Evolutionary conservation across 2,113 vertebrate species (phyloP).

Genomic region (Piprites chloris): DNA sequence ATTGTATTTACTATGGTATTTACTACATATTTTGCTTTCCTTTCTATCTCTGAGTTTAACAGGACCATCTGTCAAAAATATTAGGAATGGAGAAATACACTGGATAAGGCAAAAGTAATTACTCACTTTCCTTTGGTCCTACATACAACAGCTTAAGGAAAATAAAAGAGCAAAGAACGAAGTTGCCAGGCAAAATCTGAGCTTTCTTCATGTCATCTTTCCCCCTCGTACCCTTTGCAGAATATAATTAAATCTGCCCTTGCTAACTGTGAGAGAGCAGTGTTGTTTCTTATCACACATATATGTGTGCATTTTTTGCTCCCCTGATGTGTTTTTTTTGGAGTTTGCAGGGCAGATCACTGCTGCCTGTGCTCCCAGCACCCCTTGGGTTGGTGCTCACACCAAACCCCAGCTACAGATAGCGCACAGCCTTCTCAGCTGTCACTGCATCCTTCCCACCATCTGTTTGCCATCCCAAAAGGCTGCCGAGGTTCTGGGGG

Average conservation of each 20-base stretch:
- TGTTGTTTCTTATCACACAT: background rate
- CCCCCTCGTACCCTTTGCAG: background rate
- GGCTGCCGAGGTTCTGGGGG: background rate
- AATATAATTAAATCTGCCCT: background rate
- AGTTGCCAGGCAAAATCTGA: background rate
- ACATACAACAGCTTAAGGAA: background rate
- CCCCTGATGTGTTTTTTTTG: background rate
- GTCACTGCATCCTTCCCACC: background rate
- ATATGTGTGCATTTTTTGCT: background rate
- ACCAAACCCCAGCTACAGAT: background rate
- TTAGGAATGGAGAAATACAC: background rate
- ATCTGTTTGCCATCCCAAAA: background rate
- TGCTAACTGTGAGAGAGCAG: background rate
- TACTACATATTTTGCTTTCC: background rate
- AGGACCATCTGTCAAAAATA: slow-evolving; percentile 41
- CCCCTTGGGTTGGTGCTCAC: background rate
- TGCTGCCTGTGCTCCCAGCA: background rate
- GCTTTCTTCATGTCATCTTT: background rate
- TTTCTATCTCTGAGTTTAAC: background rate
- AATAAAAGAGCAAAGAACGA: slow-evolving; percentile 8
- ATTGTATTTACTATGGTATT: background rate
- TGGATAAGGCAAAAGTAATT: slow-evolving; percentile 33
- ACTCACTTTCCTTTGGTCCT: background rate
- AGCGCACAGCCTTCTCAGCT: background rate
- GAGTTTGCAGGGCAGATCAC: background rate